These are phyloP conservation scores for Pharmacophagus antenor DNA, from an alignment of 2,888 invertebrate genomes.

Conservation along the genomic window DNA sequence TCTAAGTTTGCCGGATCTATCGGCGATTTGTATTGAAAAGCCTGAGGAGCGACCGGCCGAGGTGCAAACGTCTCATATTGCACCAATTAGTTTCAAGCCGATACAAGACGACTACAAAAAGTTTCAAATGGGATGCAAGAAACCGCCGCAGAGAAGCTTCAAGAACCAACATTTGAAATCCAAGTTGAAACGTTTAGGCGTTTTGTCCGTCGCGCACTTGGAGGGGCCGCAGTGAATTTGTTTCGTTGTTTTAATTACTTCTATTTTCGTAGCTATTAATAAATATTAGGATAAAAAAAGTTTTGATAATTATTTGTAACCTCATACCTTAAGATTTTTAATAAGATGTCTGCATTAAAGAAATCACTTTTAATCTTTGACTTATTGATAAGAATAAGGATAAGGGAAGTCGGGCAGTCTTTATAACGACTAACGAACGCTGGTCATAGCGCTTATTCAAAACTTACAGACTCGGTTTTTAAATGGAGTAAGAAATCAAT, in stretches of 20 bases:
- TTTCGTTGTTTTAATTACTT: not conserved
- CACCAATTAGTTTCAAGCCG: not conserved
- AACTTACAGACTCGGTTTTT: too few relatives aligned
- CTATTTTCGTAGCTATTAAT: not conserved
- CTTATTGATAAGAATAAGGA: too few relatives aligned
- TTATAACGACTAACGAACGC: too few relatives aligned
- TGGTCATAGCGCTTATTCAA: too few relatives aligned
- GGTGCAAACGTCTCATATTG: not conserved
- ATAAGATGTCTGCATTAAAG: too few relatives aligned
- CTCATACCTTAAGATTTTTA: too few relatives aligned
- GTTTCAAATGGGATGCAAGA: not conserved
- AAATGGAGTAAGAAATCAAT: too few relatives aligned
- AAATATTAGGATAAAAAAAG: not conserved
- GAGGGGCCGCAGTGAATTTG: constrained; percentile 22
- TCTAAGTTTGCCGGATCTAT: constrained; percentile 3
- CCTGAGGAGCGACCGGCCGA: not conserved
- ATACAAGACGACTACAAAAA: not conserved
- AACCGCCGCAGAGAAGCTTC: constrained; percentile 33
- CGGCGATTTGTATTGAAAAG: not conserved
- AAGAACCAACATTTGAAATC: constrained; percentile 47
- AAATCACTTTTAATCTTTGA: too few relatives aligned
- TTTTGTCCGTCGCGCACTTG: constrained; percentile 50
- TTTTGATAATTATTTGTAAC: too few relatives aligned
- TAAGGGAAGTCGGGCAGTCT: too few relatives aligned
- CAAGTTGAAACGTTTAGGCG: constrained; percentile 51